A percentile compares a stretch with the other conserved stretches of the same genome.
Evolutionary conservation across 2,888 invertebrate genomes (phyloP).

Genomic region (Oligia fasciuncula): DNA sequence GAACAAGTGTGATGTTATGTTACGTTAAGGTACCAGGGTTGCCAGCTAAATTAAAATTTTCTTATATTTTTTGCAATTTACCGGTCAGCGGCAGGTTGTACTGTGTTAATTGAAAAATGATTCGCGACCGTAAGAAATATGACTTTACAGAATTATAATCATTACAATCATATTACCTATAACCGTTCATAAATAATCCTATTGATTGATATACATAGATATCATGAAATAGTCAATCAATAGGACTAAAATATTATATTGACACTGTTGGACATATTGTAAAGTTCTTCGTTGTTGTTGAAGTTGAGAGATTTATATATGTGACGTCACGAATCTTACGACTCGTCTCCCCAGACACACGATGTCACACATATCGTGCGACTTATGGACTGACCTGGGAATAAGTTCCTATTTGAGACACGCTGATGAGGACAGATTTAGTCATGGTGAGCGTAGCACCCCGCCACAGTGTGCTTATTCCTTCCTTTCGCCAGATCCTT

Average conservation of each 20-base stretch:
- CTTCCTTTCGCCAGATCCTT: conserved; percentile 81
- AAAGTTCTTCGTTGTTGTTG: not conserved
- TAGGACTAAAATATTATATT: not conserved
- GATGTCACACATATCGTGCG: not conserved
- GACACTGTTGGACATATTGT: not conserved
- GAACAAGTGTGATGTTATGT: too few relatives aligned
- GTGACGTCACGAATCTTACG: not conserved
- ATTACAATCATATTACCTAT: too few relatives aligned
- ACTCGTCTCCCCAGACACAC: not conserved
- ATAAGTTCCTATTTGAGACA: conserved; percentile 97
- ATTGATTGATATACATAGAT: too few relatives aligned
- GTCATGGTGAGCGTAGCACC: conserved; percentile 95
- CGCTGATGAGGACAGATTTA: conserved; percentile 98
- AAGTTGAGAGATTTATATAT: not conserved
- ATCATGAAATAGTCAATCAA: too few relatives aligned
- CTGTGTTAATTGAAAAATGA: too few relatives aligned
- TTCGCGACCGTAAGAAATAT: too few relatives aligned
- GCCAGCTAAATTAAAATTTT: too few relatives aligned
- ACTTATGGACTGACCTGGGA: conserved; percentile 90
- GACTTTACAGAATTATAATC: too few relatives aligned
- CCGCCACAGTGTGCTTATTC: conserved; percentile 95
- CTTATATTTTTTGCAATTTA: too few relatives aligned
- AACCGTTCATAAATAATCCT: too few relatives aligned
- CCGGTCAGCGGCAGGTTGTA: too few relatives aligned
- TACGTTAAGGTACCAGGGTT: too few relatives aligned